Conservation (phyloP, 2,797 vertebrate species). For the Prunella strophiata region DNA sequence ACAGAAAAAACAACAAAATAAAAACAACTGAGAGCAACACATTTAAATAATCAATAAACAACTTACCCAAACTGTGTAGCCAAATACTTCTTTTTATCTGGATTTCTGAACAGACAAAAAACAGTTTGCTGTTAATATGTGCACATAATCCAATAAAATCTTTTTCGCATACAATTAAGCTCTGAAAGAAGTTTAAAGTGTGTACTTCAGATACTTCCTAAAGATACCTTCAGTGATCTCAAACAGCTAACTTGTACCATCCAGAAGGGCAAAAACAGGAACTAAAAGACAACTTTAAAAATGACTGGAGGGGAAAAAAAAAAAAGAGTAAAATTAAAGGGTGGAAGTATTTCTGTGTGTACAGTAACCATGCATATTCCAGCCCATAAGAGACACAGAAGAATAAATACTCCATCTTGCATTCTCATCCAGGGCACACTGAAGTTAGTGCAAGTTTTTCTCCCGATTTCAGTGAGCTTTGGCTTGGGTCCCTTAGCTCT, state of each 20-base stretch:
- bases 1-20: background rate
- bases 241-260: background rate
- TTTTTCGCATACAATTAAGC: background rate
- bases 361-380: background rate
- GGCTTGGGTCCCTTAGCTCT: background rate
- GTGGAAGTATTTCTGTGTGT: background rate
- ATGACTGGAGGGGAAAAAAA: accelerated
- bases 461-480: background rate
- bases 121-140: background rate
- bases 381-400: background rate
- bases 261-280: background rate
- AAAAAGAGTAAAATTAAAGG: background rate
- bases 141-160: background rate
- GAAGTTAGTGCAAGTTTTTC: background rate
- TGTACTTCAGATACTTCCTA: background rate
- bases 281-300: background rate
- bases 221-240: background rate
- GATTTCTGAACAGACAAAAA: slow-evolving; percentile 56
- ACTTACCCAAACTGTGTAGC: slow-evolving; percentile 41
- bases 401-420: background rate
- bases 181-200: background rate
- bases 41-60: background rate
- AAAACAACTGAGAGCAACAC: background rate
- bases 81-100: slow-evolving; percentile 24
- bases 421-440: background rate